Percentiles rank a stretch among this genome's conserved stretches.
These are phyloP conservation scores for Rhinoraja longicauda DNA, from an alignment of 2,797 vertebrate species.

Conservation along the genomic window DNA sequence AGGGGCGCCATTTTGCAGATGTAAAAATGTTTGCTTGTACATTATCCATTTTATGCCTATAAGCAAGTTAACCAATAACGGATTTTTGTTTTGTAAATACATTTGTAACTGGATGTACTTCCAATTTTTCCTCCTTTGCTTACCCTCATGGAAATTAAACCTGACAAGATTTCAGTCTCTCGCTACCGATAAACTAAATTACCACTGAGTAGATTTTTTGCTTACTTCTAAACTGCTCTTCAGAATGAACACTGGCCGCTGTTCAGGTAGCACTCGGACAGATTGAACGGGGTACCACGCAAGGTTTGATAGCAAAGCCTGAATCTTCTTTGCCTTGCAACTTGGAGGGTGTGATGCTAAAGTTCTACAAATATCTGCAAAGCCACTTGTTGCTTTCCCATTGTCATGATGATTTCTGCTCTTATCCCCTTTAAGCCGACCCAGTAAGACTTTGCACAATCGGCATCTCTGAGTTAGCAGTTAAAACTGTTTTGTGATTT, in stretches of 20 bases:
- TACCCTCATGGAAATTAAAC: not conserved
- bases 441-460: not conserved
- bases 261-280: too few relatives aligned
- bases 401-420: not conserved
- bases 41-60: not conserved
- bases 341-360: not conserved
- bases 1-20: not conserved
- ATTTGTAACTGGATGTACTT: not conserved
- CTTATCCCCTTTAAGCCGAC: not conserved
- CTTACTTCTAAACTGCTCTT: too few relatives aligned
- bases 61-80: not conserved
- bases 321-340: not conserved
- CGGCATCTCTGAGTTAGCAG: not conserved
- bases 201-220: not conserved
- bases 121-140: not conserved
- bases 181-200: not conserved
- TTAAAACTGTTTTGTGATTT: not conserved
- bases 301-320: not conserved
- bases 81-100: constrained; percentile 10
- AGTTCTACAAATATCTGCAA: not conserved
- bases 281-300: not conserved
- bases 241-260: not conserved
- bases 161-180: not conserved
- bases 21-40: not conserved
- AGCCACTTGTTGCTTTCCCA: not conserved